Conservation (phyloP, 2,888 invertebrate species). For the Alloplasta piceator region DNA sequence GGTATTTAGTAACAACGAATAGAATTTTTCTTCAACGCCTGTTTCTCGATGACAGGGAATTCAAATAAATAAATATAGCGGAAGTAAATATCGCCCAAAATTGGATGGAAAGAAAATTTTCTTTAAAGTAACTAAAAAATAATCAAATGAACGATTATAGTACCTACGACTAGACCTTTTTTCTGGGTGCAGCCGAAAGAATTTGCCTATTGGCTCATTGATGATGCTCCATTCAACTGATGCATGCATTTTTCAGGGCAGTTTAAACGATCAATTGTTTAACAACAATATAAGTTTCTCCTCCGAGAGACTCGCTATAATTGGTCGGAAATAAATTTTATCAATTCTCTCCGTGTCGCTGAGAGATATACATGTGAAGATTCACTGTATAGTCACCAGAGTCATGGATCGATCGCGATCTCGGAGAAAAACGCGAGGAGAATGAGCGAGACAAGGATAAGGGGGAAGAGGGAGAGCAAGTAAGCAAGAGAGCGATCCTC, state of each 20-base stretch:
- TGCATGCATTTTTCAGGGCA: too few species aligned
- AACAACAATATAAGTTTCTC: background rate
- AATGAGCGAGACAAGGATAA: background rate
- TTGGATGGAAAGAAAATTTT: too few species aligned
- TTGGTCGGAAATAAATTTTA: conserved; percentile 34
- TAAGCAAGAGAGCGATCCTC: conserved; percentile 28
- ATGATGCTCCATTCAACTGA: background rate
- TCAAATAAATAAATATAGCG: too few species aligned
- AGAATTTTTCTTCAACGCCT: too few species aligned
- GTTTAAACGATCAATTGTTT: background rate
- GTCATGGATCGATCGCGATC: conserved; percentile 43
- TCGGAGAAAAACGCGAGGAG: conserved; percentile 15
- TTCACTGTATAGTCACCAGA: conserved; percentile 9
- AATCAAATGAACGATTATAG: too few species aligned
- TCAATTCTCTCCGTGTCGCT: background rate
- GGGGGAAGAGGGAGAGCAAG: conserved; percentile 21
- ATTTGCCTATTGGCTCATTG: conserved; percentile 8
- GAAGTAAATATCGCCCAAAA: too few species aligned
- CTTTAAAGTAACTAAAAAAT: too few species aligned
- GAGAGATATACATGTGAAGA: conserved; percentile 12
- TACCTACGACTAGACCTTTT: too few species aligned
- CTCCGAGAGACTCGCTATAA: conserved; percentile 17
- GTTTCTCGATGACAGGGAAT: too few species aligned
- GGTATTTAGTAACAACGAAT: too few species aligned
- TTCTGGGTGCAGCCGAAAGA: too few species aligned